These are phyloP conservation scores for Syngnathus typhle DNA, from an alignment of 2,113 vertebrate genomes.

Conservation along the genomic window DNA sequence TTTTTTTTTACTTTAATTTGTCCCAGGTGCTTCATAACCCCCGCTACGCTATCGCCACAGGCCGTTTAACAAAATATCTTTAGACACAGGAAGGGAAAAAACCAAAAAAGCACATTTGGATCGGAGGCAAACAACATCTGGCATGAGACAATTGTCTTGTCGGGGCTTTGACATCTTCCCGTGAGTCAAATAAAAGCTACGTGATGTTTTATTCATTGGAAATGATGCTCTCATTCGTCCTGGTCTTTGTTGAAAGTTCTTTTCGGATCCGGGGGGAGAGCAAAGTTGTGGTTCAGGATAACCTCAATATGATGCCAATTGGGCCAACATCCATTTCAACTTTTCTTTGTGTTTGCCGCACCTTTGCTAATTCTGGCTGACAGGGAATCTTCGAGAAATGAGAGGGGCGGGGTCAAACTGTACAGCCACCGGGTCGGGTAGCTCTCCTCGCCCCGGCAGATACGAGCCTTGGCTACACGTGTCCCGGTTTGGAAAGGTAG, in stretches of 20 bases:
- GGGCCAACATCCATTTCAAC: slow-evolving; percentile 33
- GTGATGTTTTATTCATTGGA: slow-evolving; percentile 36
- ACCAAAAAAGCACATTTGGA: slow-evolving; percentile 26
- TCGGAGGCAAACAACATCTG: slow-evolving; percentile 31
- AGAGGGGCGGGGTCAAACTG: slow-evolving; percentile 26
- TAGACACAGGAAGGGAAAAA: slow-evolving; percentile 21
- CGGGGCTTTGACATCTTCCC: slow-evolving; percentile 24
- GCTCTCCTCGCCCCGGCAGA: background rate
- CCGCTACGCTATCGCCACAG: slow-evolving; percentile 2
- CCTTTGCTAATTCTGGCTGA: slow-evolving; percentile 50
- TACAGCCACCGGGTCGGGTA: slow-evolving; percentile 39
- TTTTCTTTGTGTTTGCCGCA: slow-evolving; percentile 26
- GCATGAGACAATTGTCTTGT: slow-evolving; percentile 22
- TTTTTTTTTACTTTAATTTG: background rate
- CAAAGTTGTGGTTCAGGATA: slow-evolving; percentile 8
- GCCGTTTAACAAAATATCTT: slow-evolving; percentile 14
- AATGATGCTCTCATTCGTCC: background rate
- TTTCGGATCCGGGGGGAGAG: background rate
- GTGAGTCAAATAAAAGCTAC: slow-evolving; percentile 16
- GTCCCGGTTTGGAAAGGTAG: slow-evolving; percentile 90
- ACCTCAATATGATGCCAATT: slow-evolving; percentile 35
- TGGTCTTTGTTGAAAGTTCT: background rate
- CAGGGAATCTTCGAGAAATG: slow-evolving; percentile 30
- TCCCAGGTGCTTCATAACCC: background rate
- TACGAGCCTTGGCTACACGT: slow-evolving; percentile 73